Evolutionary conservation across 2,113 vertebrate genomes (phyloP).

Genomic region (Nycticebus coucang): DNA sequence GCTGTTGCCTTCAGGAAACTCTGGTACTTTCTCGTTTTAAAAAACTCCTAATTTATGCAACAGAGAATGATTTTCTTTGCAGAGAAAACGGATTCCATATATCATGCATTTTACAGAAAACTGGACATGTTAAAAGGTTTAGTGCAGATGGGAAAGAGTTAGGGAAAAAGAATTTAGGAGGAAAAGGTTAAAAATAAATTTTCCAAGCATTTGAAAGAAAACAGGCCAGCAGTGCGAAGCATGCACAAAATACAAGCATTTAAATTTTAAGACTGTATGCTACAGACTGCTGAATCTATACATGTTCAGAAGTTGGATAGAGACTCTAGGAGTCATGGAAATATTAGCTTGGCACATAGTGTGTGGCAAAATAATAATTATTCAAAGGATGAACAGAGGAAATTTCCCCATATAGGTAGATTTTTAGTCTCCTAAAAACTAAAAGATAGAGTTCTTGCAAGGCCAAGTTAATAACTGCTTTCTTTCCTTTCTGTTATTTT

Average conservation of each 20-base stretch:
- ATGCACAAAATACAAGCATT: neutral
- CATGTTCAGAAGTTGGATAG: neutral
- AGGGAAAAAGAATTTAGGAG: neutral
- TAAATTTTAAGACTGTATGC: neutral
- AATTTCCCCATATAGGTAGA: neutral
- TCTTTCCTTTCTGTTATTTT: conserved; percentile 26
- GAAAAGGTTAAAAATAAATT: conserved; percentile 31
- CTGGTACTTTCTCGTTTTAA: neutral
- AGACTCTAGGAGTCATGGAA: neutral
- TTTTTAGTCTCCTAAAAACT: neutral
- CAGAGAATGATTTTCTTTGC: neutral
- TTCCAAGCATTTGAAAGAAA: neutral
- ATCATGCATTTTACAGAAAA: neutral
- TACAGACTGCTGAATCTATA: neutral
- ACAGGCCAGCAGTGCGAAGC: neutral
- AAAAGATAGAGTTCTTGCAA: neutral
- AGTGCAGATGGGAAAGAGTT: neutral
- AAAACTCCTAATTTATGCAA: conserved; percentile 7
- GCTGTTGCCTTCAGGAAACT: neutral
- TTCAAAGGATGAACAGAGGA: neutral
- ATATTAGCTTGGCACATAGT: neutral
- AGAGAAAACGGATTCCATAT: neutral
- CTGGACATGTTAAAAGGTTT: neutral
- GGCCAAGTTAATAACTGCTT: neutral
- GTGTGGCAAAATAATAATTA: neutral